These are phyloP conservation scores for Zaprionus davidi DNA, from an alignment of 1,140 invertebrate species.

Conservation along the genomic window DNA sequence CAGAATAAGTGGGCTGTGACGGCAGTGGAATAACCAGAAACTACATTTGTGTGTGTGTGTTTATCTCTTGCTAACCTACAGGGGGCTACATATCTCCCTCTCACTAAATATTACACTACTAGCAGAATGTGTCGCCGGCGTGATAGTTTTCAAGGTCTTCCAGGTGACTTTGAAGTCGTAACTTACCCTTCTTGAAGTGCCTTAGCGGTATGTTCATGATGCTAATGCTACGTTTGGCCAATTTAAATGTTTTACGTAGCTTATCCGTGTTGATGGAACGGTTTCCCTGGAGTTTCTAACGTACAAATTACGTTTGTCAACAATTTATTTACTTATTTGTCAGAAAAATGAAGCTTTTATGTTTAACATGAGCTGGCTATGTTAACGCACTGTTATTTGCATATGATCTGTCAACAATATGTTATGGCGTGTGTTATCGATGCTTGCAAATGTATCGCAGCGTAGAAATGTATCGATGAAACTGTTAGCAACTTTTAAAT, in stretches of 20 bases:
- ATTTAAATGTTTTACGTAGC: conserved; percentile 5
- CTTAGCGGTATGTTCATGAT: conserved; percentile 52
- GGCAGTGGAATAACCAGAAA: conserved; percentile 45
- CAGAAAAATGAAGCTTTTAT: not conserved
- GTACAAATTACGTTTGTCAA: conserved; percentile 5
- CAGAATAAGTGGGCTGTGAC: conserved; percentile 33
- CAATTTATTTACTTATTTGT: not conserved
- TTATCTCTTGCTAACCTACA: conserved; percentile 25
- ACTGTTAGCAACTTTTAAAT: not conserved
- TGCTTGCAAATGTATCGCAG: not conserved
- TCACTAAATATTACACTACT: not conserved
- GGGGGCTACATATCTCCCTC: conserved; percentile 16
- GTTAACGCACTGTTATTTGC: not conserved
- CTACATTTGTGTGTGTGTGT: conserved; percentile 4
- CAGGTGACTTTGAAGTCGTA: conserved; percentile 16
- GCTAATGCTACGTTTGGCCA: conserved; percentile 7
- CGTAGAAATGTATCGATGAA: not conserved
- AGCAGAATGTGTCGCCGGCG: conserved; percentile 7
- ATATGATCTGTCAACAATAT: conserved; percentile 1
- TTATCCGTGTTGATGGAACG: not conserved
- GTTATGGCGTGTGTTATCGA: conserved; percentile 1
- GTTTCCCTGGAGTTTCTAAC: not conserved
- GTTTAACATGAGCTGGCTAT: not conserved
- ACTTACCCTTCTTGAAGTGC: conserved; percentile 74
- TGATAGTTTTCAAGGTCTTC: conserved; percentile 17